phyloP scores from a whole-genome alignment of 2,888 invertebrate genomes.

The Adelognathus sp. region DNA sequence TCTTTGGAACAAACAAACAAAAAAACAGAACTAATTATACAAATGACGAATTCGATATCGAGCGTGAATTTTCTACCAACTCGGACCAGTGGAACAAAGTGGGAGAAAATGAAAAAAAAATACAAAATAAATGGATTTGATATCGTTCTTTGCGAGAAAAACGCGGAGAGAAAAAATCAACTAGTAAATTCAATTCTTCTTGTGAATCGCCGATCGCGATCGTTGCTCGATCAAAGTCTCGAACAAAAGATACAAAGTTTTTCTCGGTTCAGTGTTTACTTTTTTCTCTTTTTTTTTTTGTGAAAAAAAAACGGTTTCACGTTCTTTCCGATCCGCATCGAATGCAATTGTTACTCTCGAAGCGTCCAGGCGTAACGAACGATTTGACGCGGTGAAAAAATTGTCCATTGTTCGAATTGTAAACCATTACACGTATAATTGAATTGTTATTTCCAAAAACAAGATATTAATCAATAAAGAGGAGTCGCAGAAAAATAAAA shows the following conservation, averaged over 20 bases:
- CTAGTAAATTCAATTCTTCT: slow-evolving; percentile 2
- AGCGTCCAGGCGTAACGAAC: slow-evolving; percentile 61
- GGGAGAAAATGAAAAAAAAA: background rate
- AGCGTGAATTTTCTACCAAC: slow-evolving; percentile 45
- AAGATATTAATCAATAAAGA: slow-evolving; percentile 69
- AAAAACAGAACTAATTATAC: background rate
- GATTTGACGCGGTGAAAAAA: slow-evolving; percentile 63
- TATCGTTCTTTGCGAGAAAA: background rate
- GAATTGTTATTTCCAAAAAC: slow-evolving; percentile 77
- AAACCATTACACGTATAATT: slow-evolving; percentile 67
- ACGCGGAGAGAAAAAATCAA: background rate
- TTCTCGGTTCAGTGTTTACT: slow-evolving; percentile 18
- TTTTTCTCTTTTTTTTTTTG: too few relatives aligned
- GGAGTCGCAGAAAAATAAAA: background rate
- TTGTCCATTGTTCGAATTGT: slow-evolving; percentile 72
- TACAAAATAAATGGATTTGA: background rate
- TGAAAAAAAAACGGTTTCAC: slow-evolving; percentile 36
- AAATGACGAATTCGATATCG: slow-evolving; percentile 29
- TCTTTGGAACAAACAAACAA: slow-evolving; percentile 65
- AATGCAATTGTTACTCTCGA: slow-evolving; percentile 71
- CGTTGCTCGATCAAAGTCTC: slow-evolving; percentile 32
- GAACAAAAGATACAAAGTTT: slow-evolving; percentile 3
- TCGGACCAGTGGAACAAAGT: slow-evolving; percentile 22
- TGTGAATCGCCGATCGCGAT: slow-evolving; percentile 16
- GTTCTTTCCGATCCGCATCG: slow-evolving; percentile 49